Evolutionary conservation across 2,888 invertebrate genomes (phyloP).

Genomic region (Dicranocentrus wangi): DNA sequence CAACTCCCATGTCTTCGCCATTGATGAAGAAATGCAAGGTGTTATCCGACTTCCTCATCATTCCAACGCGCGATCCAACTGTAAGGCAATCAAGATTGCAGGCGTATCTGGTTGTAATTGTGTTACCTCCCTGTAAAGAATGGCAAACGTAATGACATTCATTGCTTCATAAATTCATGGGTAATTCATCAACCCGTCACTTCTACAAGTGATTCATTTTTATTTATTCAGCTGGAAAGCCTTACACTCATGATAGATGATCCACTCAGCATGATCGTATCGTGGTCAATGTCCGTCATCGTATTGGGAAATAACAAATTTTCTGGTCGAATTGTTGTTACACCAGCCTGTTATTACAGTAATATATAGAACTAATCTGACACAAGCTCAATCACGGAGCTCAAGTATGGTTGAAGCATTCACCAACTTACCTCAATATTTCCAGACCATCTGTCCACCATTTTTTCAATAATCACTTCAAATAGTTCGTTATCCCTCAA

Average conservation of each 20-base stretch:
- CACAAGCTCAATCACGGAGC: background rate
- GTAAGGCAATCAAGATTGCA: conserved; percentile 88
- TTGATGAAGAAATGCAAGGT: conserved; percentile 90
- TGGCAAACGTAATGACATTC: conserved; percentile 11
- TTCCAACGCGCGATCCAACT: conserved; percentile 86
- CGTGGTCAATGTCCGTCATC: conserved; percentile 92
- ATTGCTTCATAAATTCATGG: background rate
- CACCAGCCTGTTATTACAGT: conserved; percentile 79
- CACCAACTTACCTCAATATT: conserved; percentile 79
- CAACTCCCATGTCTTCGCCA: conserved; percentile 89
- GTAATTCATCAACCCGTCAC: conserved; percentile 3
- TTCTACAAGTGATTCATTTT: background rate
- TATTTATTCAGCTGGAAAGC: background rate
- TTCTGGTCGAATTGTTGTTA: conserved; percentile 91
- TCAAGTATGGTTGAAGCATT: conserved; percentile 77
- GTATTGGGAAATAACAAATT: conserved; percentile 81
- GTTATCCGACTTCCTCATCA: conserved; percentile 90
- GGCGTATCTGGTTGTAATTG: conserved; percentile 87
- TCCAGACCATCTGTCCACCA: conserved; percentile 95
- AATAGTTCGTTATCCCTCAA: conserved; percentile 92
- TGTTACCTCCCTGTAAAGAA: conserved; percentile 81
- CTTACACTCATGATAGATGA: conserved; percentile 87
- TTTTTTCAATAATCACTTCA: conserved; percentile 90
- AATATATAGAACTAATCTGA: background rate
- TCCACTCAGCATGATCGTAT: conserved; percentile 94